Evolutionary conservation across 2,797 vertebrate genomes (phyloP).

Genomic region (Adelosebastes latens): DNA sequence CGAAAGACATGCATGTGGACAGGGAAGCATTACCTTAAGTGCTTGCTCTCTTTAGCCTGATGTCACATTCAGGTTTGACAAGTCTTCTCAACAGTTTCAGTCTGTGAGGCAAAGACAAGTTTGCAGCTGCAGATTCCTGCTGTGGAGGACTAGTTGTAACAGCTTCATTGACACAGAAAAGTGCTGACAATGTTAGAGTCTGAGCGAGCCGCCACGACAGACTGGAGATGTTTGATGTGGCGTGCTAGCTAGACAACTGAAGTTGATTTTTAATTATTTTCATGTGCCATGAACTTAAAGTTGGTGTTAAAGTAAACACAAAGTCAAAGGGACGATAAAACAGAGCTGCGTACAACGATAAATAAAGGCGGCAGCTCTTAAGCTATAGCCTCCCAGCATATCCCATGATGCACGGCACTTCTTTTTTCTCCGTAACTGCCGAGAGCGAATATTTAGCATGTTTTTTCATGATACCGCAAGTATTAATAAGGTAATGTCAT

Average conservation of each 20-base stretch:
- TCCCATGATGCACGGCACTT: constrained; percentile 12
- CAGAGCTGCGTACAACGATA: neutral
- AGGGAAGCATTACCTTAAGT: neutral
- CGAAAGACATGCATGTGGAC: neutral
- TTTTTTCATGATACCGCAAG: neutral
- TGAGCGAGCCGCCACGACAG: neutral
- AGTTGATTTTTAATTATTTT: neutral
- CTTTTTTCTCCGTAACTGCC: neutral
- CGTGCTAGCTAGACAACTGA: neutral
- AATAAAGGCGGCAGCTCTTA: neutral
- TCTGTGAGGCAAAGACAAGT: constrained; percentile 26
- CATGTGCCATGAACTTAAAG: neutral
- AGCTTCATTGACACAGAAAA: constrained; percentile 4
- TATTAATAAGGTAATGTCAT: constrained; percentile 1
- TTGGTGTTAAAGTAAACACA: neutral
- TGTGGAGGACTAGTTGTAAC: constrained; percentile 12
- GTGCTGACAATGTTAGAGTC: neutral
- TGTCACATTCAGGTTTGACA: constrained; percentile 68
- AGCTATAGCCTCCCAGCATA: neutral
- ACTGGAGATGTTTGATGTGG: neutral
- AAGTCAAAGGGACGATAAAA: neutral
- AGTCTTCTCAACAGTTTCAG: constrained; percentile 34
- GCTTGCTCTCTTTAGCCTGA: constrained; percentile 9
- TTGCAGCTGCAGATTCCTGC: constrained; percentile 33
- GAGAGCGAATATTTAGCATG: constrained; percentile 13